A percentile compares a stretch with the other conserved stretches of the same genome.
phyloP scores from a whole-genome alignment of 2,113 vertebrate genomes.

The Grammomys dolichurus region DNA sequence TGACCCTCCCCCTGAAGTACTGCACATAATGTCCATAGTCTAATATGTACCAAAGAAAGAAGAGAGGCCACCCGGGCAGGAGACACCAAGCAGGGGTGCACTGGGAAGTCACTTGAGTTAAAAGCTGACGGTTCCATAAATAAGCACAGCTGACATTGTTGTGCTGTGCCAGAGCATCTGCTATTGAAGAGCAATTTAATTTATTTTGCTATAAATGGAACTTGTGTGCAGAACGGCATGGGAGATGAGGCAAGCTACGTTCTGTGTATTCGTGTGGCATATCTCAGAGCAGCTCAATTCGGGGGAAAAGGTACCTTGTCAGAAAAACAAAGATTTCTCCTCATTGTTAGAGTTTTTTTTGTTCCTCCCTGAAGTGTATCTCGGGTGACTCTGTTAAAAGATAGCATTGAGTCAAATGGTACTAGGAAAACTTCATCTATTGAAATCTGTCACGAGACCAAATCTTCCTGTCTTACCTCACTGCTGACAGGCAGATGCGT shows the following conservation, averaged over 20 bases:
- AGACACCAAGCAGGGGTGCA: constrained; percentile 2
- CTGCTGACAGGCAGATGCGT: not conserved
- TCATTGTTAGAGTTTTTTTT: constrained; percentile 67
- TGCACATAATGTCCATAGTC: not conserved
- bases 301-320: constrained; percentile 64
- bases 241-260: constrained; percentile 74
- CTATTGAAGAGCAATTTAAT: constrained; percentile 82
- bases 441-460: constrained; percentile 36
- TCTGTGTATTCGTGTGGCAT: constrained; percentile 70
- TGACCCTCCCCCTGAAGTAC: not conserved
- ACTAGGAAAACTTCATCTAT: constrained; percentile 62
- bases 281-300: constrained; percentile 70
- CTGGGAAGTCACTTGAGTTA: constrained; percentile 62
- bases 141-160: constrained; percentile 59
- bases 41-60: not conserved
- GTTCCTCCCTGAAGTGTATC: constrained; percentile 74
- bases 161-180: constrained; percentile 77
- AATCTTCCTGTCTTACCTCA: not conserved
- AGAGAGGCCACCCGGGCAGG: not conserved
- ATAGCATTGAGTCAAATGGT: constrained; percentile 61
- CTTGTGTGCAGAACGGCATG: constrained; percentile 65
- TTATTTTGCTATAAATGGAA: constrained; percentile 84
- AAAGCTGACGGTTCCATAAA: constrained; percentile 42
- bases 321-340: constrained; percentile 73
- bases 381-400: constrained; percentile 77